Base-by-base conservation (phyloP, 2,888 invertebrate species). In the Ennomos fuscantarius region DNA sequence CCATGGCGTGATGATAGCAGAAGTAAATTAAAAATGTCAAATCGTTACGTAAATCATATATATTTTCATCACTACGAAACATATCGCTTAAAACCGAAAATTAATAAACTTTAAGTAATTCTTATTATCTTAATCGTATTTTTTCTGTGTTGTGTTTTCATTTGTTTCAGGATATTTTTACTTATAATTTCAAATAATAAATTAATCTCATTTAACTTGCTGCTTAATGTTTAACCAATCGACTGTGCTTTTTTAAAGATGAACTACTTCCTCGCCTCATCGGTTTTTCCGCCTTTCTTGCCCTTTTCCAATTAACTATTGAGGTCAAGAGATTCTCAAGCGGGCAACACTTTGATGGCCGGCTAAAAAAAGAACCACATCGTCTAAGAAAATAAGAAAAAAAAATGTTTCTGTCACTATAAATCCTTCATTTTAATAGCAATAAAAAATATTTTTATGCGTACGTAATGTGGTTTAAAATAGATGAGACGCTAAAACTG, bases 261-360 rank as follows among this genome's bases (percentile, higher is more conserved):
- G 24, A 31, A 43, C 41, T 49, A 40, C 33, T 39, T 1, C 31
- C 55, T 39, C 52, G 36, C 3, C 58, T 58, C 58, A 59, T 59
- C 58, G 58, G 58, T 45, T 49, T 48, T 49, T 49, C 51, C 58
- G 36, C 58, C 49, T 49, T 58, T 54, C 58, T 59, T 50, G 58
- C 60, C 63, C 62, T 54, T 65, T 65, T 63, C 65, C 67, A 68
- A 68, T 68, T 68, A 65, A 62, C 51, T 63, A 68, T 68, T 46
- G 62, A 61, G 67, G 67, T 65, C 65, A 53, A 65, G 50, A 60
- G 60, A 40, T 60, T 47, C 65, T 62, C 56, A 37, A 32, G 47
- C 55, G 41, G 43, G 60, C 55, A 50, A 60, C 62, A 57, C 64
- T 62, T 44, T 49, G 55, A 51, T 42, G 59, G 41, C 50, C 44